Evolutionary conservation across 2,113 vertebrate genomes (phyloP), one percentile per base, ranked within the genome.

Genomic region (Zosterops pallidus): DNA sequence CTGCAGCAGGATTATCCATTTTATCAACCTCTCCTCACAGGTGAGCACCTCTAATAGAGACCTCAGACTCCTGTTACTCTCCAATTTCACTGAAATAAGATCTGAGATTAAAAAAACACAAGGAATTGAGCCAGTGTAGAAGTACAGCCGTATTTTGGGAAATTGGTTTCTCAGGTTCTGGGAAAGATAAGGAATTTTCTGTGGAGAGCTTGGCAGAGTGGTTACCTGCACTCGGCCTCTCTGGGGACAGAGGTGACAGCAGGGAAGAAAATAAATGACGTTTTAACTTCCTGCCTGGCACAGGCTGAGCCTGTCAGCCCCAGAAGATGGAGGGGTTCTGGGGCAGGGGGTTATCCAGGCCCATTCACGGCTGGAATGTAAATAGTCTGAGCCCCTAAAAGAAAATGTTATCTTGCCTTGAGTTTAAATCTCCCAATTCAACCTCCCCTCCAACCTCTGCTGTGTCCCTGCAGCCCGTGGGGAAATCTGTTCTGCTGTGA

Each of bases 401-500:
- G 28, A 69, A 91, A 92, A 76, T 9, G 16, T 81, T 92, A 19
- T 71, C 70, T 86, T 71, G 55, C 84, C 63, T 86, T 17, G 46
- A 89, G 49, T 62, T 91, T 42, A 46, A 75, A 76, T 37, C 39
- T n/a, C 20, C 19, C 2, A 0, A 11, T 84, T 85, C 77, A 67
- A 0, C 37, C 44, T 60, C 10, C 33, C 42, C 50, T 82, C 39
- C n/a, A 65, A 25, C 14, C 35, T 79, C 82, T 37, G 35, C 55
- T 37, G 39, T 42, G 16, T 12, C 35, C 87, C 47, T 77, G 46
- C 53, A 79, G 55, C 39, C 44, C 41, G 2, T 2, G 37, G 68
- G 29, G 11, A 81, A 78, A 55, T 50, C 41, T 41, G 15, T 12
- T 86, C 26, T 50, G 29, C 35, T 72, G 31, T 12, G 63, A 14